Base-by-base conservation (phyloP, 2,797 vertebrate genomes). In the Epinephelus awoara region DNA sequence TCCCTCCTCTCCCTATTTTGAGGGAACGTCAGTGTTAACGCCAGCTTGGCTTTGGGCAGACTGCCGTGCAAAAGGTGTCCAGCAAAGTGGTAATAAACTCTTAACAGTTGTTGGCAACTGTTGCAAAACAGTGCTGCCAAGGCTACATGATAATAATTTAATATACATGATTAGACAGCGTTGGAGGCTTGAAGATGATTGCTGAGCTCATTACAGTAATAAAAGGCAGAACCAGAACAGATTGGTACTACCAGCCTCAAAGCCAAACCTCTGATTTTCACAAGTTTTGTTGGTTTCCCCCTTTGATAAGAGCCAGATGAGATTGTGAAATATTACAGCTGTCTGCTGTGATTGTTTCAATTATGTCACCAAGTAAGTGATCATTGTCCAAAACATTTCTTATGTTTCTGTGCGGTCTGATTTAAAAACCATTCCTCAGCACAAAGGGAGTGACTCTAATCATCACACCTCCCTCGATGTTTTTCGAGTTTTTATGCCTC, bases 261-360 rank as follows among this genome's bases (percentile, higher is more conserved):
- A 56, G 42, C 3, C 6, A 50, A 58, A 34, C 40, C 17, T 67
- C 11, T 18, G 14, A 29, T 69, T 80, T 75, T 65, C 51, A 18
- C 27, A 57, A 15, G 59, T 69, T 75, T 66, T 62, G 54, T 67
- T 69, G 29, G 46, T 77, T 80, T 67, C 46, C 61, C 3, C 3
- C 58, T 83, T 64, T 84, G 72, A 90, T 67, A 72, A 58, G 47
- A 77, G 42, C 79, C 77, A 76, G 71, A 80, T 67, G 54, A 73
- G 69, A 62, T 67, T 69, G 64, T 67, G 46, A 80, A 72, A 79
- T 65, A 38, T 59, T 55, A 66, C 42, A 51, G 42, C 19, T 0
- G 14, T 72, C 59, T 65, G 47, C 34, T 72, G 50, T 44, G 42
- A 67, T 34, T 57, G 62, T 75, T 75, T 72, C 34, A 70, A 25